Percentiles rank a stretch among this genome's conserved stretches.
Conservation (phyloP, 2,113 vertebrate genomes). For the Lycocorax pyrrhopterus region DNA sequence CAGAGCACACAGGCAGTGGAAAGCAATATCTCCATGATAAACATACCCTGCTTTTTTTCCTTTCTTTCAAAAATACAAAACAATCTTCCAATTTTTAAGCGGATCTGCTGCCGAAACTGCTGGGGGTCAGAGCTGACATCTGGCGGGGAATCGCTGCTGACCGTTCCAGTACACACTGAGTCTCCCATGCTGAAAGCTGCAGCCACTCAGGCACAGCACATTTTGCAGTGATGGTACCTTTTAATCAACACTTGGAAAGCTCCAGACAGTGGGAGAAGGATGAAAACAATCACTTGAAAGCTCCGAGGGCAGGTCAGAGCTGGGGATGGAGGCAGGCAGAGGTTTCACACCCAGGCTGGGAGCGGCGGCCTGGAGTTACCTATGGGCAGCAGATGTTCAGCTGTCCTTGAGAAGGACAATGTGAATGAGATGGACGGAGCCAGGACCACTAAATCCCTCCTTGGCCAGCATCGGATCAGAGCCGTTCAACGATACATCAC, state of each 20-base stretch:
- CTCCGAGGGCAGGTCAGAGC: background rate
- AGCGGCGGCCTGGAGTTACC: background rate
- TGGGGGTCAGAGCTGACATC: conserved; percentile 59
- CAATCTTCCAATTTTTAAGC: background rate
- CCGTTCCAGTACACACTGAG: conserved; percentile 35
- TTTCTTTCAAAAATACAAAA: background rate
- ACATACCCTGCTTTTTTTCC: background rate
- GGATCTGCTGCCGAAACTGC: background rate
- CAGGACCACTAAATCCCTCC: conserved; percentile 60
- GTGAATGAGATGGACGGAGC: conserved; percentile 39
- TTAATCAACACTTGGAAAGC: conserved; percentile 41
- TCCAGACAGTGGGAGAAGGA: background rate
- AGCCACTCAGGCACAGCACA: background rate
- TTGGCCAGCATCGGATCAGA: background rate
- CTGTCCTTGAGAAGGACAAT: conserved; percentile 6
- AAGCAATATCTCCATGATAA: conserved; percentile 16
- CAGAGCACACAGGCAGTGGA: background rate
- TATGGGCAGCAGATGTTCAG: conserved; percentile 3
- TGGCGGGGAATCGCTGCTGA: conserved; percentile 17
- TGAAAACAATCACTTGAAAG: background rate
- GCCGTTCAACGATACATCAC: background rate
- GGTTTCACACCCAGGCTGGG: background rate
- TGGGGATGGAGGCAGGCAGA: background rate
- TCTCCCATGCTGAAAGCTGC: background rate
- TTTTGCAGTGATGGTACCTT: conserved; percentile 32